Evolutionary conservation across 1,140 invertebrate genomes (phyloP), one percentile per base, ranked within the genome.

Genomic region (Hirudo medicinalis): DNA sequence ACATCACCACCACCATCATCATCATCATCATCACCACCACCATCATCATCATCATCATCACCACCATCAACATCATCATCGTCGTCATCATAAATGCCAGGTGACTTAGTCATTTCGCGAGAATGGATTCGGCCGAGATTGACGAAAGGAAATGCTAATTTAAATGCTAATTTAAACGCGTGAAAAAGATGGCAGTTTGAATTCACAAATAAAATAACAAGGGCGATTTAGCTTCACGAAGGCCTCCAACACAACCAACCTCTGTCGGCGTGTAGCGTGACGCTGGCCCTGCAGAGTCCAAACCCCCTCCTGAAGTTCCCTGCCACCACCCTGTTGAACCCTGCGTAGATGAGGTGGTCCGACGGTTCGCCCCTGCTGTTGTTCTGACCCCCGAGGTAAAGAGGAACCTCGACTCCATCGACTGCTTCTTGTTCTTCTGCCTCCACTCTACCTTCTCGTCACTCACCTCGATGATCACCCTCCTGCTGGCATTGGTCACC

Each of bases 311-410:
- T 74, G 67, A 75, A 78, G 73, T 74, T 74, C 27, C 78, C 78
- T 9, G 75, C 78, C 20, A 82, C 79, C 15, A 81, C 78, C 54
- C 80, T 73, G 73, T 82, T 82, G 69, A 82, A 78, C 2, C 78
- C 80, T 27, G 77, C 77, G 74, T 78, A 82, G 13, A 82, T 71
- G 71, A 75, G 67, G 67, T 76, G 70, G 54, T 78, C 77, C 36
- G 69, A 54, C 20, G 55, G 53, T 25, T 66, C 40, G 29, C 79
- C 80, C 66, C 75, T 76, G 25, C 72, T 43, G 0, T 78, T 72
- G 32, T 77, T 70, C 54, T 79, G 78, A 11, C 77, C 78, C n/a
- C 72, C 75, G 20, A 80, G 72, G 76, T 78, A 71, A 76, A 79
- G 55, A 81, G 69, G 73, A 76, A 80, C 49, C 76, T 75, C 6